Conservation (phyloP, 2,113 vertebrate genomes). For the Oncorhynchus clarkii region DNA sequence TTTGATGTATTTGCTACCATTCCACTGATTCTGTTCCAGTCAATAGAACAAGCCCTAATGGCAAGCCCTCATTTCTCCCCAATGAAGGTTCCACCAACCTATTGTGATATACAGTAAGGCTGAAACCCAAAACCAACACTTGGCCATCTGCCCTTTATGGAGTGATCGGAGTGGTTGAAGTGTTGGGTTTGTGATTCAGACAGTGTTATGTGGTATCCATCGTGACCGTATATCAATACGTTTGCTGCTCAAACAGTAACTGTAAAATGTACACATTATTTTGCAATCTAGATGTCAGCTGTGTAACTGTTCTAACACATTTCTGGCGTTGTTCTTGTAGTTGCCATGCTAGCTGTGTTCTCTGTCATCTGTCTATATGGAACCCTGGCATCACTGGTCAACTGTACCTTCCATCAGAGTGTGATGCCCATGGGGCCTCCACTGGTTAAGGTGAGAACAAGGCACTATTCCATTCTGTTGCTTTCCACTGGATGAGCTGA, state of each 20-base stretch:
- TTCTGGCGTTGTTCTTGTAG: constrained; percentile 54
- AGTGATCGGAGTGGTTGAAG: no score
- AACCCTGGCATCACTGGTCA: constrained; percentile 76
- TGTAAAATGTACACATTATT: background rate
- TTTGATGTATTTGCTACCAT: no score
- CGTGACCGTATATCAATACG: no score
- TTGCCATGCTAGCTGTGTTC: constrained; percentile 73
- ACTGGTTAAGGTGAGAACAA: constrained; percentile 71
- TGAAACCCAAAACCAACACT: no score
- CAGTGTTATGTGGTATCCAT: no score
- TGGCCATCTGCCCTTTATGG: no score
- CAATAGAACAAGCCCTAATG: no score
- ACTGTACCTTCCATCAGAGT: constrained; percentile 73
- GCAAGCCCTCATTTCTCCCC: no score
- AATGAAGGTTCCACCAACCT: no score
- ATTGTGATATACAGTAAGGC: background rate
- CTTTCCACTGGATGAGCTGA: background rate
- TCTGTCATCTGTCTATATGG: constrained; percentile 79
- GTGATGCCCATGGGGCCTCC: constrained; percentile 77
- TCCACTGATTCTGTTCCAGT: no score
- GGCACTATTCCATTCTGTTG: background rate
- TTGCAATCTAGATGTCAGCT: background rate
- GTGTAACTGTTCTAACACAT: background rate
- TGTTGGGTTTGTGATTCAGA: no score
- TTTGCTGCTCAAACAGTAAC: background rate